Evolutionary conservation across 2,888 invertebrate species (phyloP), one percentile per base, ranked within the genome.

Genomic region (Molorchus minor): DNA sequence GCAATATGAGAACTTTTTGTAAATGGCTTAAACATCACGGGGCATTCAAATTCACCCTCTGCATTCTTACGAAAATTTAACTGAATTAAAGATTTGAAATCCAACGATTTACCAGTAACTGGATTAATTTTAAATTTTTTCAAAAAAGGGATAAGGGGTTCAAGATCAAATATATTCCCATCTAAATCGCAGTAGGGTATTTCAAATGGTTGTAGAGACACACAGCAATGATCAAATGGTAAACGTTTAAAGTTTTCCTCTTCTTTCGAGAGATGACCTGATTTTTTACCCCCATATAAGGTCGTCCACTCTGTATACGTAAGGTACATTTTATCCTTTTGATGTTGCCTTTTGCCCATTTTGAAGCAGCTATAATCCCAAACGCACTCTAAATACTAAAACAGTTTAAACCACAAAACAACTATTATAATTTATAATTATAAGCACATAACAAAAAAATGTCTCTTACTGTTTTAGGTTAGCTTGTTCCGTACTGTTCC

Each of bases 1-100:
- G 95, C 94, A 78, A 99, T 94, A 75, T 97, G 93, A 0, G 96
- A 94, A 80, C 94, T 94, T 75, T 95, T 95, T 0, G 94, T 95
- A 74, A 98, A 96, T 0, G 88, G 85, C 80, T 96, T 96, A 76
- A 93, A 97, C 17, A 97, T 82, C 2, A 98, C 96, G 0, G 98
- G 98, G 71, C 98, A 98, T 75, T 98, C 96, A 75, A 90, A 93
- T 69, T 92, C 86, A 2, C 85, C 91, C 67, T 92, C 88, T 43
- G 86, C 80, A 82, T 96, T 97, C 79, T 94, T 95, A 75, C 89
- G 86, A 74, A 98, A 95, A 71, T 92, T 93, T 21, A 99, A 79
- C 75, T 95, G 94, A 19, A 90, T 86, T 47, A 99, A 80, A 0
- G 88, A 84, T 78, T 96, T 96, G 0, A 90, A 82, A 68, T 94